Conservation (phyloP, 2,888 invertebrate genomes). For the Acrocyrtus sp. region DNA sequence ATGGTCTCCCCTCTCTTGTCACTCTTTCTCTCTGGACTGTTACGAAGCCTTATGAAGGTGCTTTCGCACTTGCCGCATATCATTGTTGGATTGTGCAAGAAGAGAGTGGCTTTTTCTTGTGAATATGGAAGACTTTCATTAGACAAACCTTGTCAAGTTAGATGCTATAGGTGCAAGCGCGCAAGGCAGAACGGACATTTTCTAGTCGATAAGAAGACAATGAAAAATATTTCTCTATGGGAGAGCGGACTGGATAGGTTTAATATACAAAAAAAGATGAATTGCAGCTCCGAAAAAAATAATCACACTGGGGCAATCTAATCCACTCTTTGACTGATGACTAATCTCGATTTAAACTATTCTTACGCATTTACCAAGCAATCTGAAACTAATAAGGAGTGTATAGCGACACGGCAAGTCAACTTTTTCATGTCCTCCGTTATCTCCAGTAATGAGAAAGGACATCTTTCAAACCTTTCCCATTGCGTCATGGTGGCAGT, state of each 20-base stretch:
- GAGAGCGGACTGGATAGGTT: no score
- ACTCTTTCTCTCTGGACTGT: not conserved
- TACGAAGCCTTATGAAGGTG: no score
- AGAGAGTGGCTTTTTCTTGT: not conserved
- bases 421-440: not conserved
- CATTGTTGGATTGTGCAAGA: no score
- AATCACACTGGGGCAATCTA: no score
- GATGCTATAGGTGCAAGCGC: not conserved
- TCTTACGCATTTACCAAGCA: no score
- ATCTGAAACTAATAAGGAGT: not conserved
- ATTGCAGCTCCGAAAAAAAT: no score
- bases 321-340: no score
- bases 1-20: conserved; percentile 12
- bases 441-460: not conserved
- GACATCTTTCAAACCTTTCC: not conserved
- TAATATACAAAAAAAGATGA: no score
- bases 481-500: not conserved
- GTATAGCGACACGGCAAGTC: not conserved
- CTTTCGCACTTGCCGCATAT: no score
- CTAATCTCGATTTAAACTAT: no score
- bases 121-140: not conserved
- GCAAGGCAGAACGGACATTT: conserved; percentile 28
- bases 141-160: not conserved
- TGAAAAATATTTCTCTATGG: not conserved
- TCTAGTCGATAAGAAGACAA: not conserved